Conservation (phyloP, 1,140 invertebrate genomes). For the Linepithema humile region DNA sequence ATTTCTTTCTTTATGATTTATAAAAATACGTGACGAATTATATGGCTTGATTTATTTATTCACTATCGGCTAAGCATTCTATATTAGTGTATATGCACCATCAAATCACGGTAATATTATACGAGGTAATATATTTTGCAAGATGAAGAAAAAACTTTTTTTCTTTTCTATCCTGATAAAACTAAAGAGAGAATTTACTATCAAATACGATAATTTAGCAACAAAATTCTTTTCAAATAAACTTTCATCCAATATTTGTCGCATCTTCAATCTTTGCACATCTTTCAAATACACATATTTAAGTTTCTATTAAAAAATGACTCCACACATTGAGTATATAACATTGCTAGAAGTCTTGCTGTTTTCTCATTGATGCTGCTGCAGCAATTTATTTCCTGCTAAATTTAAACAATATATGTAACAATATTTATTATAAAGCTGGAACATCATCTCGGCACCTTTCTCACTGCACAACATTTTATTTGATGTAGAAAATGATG, state of each 20-base stretch:
- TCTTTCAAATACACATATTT: background rate
- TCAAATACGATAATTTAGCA: background rate
- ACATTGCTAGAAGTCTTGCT: background rate
- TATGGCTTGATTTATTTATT: constrained; percentile 25
- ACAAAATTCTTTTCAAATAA: background rate
- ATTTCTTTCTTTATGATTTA: too few species aligned
- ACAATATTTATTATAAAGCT: background rate
- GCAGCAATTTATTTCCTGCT: background rate
- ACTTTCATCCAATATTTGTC: background rate
- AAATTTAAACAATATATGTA: background rate
- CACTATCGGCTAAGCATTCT: background rate
- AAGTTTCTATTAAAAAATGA: background rate
- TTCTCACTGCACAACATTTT: too few species aligned
- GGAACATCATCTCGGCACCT: background rate
- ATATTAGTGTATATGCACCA: background rate
- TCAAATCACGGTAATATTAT: background rate
- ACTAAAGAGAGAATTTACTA: background rate
- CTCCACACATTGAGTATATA: background rate
- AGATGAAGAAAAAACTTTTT: background rate
- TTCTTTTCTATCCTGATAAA: background rate
- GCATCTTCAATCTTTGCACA: background rate
- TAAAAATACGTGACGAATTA: constrained; percentile 47
- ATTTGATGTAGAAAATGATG: background rate
- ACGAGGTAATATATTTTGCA: background rate
- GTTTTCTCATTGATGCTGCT: background rate